Conservation (phyloP, 2,797 vertebrate genomes). For the Prionace glauca region DNA sequence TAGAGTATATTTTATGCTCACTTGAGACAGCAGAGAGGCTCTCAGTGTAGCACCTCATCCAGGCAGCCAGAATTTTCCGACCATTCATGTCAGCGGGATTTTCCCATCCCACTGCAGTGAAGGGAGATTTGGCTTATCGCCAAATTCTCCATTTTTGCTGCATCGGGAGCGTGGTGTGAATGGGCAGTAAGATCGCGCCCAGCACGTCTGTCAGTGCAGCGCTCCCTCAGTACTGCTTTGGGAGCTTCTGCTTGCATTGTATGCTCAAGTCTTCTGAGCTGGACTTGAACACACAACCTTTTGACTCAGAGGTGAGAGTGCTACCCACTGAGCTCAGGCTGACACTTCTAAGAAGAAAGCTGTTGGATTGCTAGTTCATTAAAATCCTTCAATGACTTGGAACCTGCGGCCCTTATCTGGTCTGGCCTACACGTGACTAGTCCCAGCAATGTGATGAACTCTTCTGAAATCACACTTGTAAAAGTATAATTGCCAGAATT, state of each 20-base stretch:
- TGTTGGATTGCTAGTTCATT: not conserved
- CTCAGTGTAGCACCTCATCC: not conserved
- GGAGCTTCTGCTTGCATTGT: not conserved
- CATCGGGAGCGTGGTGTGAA: too few species aligned
- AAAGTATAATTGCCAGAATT: not conserved
- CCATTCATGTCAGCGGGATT: too few species aligned
- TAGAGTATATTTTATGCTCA: not conserved
- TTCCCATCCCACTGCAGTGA: too few species aligned
- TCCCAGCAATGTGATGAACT: not conserved
- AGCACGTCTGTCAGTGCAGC: not conserved
- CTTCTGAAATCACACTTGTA: not conserved
- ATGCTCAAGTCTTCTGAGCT: not conserved
- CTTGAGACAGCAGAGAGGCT: not conserved
- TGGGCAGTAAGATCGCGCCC: too few species aligned
- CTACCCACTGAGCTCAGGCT: not conserved
- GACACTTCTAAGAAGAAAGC: not conserved
- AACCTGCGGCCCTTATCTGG: not conserved
- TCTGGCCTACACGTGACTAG: not conserved
- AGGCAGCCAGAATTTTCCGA: too few species aligned
- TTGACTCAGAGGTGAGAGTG: not conserved
- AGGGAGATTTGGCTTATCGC: too few species aligned
- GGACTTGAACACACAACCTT: not conserved
- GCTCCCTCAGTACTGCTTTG: not conserved
- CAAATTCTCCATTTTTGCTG: too few species aligned
- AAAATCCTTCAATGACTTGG: not conserved